These are phyloP conservation scores for Zoanthus solanderi DNA, from an alignment of 92 coral and sea anemone species.

Conservation along the genomic window DNA sequence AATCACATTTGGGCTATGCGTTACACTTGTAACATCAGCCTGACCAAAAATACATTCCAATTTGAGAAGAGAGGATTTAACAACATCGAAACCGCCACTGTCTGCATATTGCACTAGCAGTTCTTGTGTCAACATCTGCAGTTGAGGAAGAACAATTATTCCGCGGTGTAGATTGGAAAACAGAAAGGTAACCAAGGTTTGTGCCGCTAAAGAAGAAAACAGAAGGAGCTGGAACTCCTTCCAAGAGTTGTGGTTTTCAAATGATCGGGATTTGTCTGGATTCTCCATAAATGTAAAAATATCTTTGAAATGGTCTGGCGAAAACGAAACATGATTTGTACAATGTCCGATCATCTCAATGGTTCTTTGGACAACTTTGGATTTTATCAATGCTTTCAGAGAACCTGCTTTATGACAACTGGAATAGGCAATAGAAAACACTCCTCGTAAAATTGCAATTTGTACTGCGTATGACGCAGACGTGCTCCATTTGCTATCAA, in stretches of 20 bases:
- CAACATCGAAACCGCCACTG: conserved; percentile 69
- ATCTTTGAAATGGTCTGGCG: conserved; percentile 49
- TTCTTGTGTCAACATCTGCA: conserved; percentile 76
- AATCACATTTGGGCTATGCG: neutral
- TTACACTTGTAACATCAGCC: neutral
- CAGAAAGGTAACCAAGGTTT: conserved; percentile 68
- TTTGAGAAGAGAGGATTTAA: conserved; percentile 60
- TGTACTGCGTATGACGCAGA: conserved; percentile 63
- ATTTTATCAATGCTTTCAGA: conserved; percentile 73
- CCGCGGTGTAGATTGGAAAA: conserved; percentile 76
- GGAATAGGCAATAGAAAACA: conserved; percentile 64
- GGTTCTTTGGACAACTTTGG: conserved; percentile 63
- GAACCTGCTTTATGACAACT: conserved; percentile 71
- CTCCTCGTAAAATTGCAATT: conserved; percentile 63
- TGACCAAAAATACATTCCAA: conserved; percentile 61
- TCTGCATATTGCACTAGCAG: conserved; percentile 78
- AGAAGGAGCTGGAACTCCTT: conserved; percentile 64
- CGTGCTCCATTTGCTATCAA: conserved; percentile 70
- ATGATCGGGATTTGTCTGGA: neutral
- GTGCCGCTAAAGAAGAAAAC: conserved; percentile 57
- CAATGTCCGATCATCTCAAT: conserved; percentile 55
- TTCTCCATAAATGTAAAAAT: conserved; percentile 36
- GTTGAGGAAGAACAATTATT: conserved; percentile 69
- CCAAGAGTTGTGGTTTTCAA: conserved; percentile 54
- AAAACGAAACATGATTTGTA: conserved; percentile 16